Percentiles rank a stretch among this genome's conserved stretches.
Conservation (phyloP, 1,140 invertebrate genomes). For the Oryctes rhinoceros region DNA sequence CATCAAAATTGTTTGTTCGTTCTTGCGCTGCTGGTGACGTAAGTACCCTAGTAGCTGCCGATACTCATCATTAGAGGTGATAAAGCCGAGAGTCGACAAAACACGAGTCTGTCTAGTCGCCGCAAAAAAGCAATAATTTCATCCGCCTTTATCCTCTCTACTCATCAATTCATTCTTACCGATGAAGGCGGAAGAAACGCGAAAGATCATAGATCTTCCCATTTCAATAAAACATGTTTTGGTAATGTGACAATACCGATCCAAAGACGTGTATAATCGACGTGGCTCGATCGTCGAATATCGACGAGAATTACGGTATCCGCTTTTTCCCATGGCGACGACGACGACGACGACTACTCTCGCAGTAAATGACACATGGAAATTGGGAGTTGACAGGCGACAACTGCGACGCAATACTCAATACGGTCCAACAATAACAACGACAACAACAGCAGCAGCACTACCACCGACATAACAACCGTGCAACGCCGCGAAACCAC, state of each 20-base stretch:
- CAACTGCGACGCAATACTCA: background rate
- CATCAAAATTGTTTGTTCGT: too few species aligned
- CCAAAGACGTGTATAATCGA: background rate
- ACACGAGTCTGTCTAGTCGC: too few species aligned
- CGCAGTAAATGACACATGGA: background rate
- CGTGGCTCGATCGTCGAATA: background rate
- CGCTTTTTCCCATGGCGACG: background rate
- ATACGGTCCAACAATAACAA: background rate
- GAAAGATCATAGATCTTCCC: too few species aligned
- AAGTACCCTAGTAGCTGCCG: too few species aligned
- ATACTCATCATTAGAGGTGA: too few species aligned
- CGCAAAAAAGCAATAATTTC: too few species aligned
- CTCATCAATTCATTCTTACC: too few species aligned
- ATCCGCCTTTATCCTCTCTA: too few species aligned
- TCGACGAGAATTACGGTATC: conserved; percentile 5
- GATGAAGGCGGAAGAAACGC: too few species aligned
- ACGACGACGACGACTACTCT: background rate
- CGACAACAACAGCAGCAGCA: background rate
- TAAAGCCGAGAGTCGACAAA: too few species aligned
- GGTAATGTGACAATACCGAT: background rate
- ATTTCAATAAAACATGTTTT: background rate
- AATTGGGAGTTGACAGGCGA: background rate
- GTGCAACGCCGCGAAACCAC: background rate
- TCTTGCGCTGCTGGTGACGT: too few species aligned
- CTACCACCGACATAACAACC: background rate